A percentile compares a stretch with the other conserved stretches of the same genome.
Evolutionary conservation across 30 jellyfish, hydroid and myxozoan genomes (phyloP).

Genomic region (Sanderia malayensis): DNA sequence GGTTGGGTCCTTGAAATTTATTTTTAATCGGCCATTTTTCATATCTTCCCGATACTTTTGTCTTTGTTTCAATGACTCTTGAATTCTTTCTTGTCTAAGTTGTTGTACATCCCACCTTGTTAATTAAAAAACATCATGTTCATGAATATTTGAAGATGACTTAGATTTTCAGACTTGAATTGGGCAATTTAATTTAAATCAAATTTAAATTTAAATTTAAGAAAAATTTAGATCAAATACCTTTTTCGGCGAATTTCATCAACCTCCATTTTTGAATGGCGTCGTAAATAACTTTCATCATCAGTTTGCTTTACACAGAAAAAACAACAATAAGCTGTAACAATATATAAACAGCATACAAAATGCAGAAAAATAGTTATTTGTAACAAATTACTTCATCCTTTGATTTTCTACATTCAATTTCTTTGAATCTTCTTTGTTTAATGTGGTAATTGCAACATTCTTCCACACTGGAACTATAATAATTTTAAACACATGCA

Average conservation of each 20-base stretch:
- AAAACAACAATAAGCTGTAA: too few relatives aligned
- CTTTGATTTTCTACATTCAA: background rate
- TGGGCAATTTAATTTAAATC: background rate
- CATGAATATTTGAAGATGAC: background rate
- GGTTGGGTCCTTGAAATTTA: too few relatives aligned
- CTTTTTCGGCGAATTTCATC: conserved; percentile 70
- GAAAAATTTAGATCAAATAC: conserved; percentile 1
- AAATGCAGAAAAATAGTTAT: too few relatives aligned
- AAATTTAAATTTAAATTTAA: too few relatives aligned
- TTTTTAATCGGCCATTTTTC: conserved; percentile 4
- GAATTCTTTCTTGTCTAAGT: conserved; percentile 82
- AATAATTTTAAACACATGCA: too few relatives aligned
- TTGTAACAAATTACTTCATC: too few relatives aligned
- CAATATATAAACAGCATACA: too few relatives aligned
- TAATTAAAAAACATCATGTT: background rate
- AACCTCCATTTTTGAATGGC: conserved; percentile 56
- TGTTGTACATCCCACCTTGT: conserved; percentile 87
- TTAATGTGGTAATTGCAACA: background rate
- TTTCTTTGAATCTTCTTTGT: background rate
- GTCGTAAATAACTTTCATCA: conserved; percentile 56
- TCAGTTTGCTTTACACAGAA: conserved; percentile 42
- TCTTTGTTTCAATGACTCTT: conserved; percentile 64
- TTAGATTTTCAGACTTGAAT: background rate
- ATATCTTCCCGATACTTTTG: conserved; percentile 71
- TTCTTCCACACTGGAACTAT: background rate